These are phyloP conservation scores for Neomonachus schauinslandi DNA, from an alignment of 2,113 vertebrate species.

Conservation along the genomic window DNA sequence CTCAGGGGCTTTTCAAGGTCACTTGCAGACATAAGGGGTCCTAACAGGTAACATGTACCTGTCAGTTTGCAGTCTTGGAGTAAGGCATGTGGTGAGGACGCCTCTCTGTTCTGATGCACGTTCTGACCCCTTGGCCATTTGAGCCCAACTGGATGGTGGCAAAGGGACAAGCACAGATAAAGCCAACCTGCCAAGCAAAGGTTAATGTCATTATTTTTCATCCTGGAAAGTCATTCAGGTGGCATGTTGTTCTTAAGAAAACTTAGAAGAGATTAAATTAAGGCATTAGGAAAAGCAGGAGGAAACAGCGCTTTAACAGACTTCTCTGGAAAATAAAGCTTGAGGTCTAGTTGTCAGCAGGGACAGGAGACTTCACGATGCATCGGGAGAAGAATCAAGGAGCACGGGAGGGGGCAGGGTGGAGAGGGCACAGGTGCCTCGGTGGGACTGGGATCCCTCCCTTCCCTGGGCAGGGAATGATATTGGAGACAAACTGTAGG, in stretches of 20 bases:
- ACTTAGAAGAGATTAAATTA: neutral
- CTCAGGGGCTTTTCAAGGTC: neutral
- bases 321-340: neutral
- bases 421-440: neutral
- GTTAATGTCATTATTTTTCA: neutral
- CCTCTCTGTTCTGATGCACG: neutral
- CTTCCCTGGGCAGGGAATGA: neutral
- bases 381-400: neutral
- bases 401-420: neutral
- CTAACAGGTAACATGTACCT: neutral
- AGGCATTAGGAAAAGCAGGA: neutral
- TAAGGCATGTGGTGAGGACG: neutral
- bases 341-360: neutral
- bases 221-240: neutral
- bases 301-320: neutral
- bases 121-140: neutral
- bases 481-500: no score
- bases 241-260: neutral
- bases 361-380: neutral
- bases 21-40: neutral
- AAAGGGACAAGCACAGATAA: neutral
- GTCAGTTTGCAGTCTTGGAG: neutral
- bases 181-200: neutral
- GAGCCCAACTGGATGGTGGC: neutral
- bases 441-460: fast-evolving